Evolutionary conservation across 2,113 vertebrate genomes (phyloP), one percentile per base, ranked within the genome.

Genomic region (Mionectes macconnelli): DNA sequence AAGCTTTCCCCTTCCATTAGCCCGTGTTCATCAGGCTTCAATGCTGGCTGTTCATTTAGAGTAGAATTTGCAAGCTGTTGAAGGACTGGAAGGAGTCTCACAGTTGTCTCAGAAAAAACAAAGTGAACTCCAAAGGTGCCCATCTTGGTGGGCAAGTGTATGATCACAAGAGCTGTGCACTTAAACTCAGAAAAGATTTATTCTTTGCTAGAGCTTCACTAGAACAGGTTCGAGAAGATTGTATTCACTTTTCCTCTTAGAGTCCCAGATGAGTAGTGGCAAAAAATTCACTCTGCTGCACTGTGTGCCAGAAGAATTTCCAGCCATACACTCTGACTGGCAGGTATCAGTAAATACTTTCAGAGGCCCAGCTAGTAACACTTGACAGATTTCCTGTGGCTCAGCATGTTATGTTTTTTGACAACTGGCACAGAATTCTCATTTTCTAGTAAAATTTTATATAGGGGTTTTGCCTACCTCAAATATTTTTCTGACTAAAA

Each of bases 401-500:
- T 85, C 47, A 85, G 31, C 42, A 67, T 55, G 52, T 59, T 52
- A 37, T 14, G 68, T 89, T 92, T 93, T 87, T 57, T 49, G 44
- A 91, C 66, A 89, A 83, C 49, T 37, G 2, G 24, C 8, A 2
- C 37, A 55, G 40, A 87, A 89, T 57, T 92, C 40, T 89, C 69
- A 45, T 94, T 84, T 95, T 94, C 87, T 69, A 87, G 35, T 76
- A 84, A 82, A 60, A 91, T 79, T 94, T 55, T 84, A 84, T 91
- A 93, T 37, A 84, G 14, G 7, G 28, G 18, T 82, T 94, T 94
- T 95, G 60, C 87, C 74, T 91, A 87, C 52, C 83, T 89, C 93
- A 95, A 92, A 82, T 96, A 97, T 89, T 94, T 83, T 96, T 76
- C 62, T 79, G 60, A 94, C 77, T 85, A 79, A 87, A 95, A 87